A percentile compares a stretch with the other conserved stretches of the same genome.
Evolutionary conservation across 2,113 vertebrate species (phyloP).

Genomic region (Saccopteryx bilineata): DNA sequence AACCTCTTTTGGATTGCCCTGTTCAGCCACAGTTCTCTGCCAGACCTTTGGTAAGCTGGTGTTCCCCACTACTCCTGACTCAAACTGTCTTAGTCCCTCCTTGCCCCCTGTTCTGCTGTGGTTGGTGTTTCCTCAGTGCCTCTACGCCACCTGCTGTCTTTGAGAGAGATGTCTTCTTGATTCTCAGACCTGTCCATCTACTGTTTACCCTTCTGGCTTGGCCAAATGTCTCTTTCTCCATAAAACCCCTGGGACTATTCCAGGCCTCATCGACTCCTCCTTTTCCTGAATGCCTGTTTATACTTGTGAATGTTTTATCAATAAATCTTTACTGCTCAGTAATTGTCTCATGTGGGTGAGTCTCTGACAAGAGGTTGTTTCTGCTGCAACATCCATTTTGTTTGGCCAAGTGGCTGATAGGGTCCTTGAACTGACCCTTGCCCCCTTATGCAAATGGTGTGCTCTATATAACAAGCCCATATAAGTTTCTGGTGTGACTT

Average conservation of each 20-base stretch:
- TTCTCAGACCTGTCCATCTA: neutral
- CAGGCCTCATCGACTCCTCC: neutral
- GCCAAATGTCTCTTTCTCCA: neutral
- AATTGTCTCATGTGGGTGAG: neutral
- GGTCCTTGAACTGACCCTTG: neutral
- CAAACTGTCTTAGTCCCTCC: too few relatives aligned
- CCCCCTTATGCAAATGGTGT: neutral
- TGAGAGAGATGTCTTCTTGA: neutral
- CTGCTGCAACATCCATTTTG: neutral
- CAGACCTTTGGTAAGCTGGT: neutral
- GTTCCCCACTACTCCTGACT: too few relatives aligned
- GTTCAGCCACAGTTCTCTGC: neutral
- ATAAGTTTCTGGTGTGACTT: neutral
- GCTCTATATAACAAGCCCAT: neutral
- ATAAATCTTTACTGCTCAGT: neutral
- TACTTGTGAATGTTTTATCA: neutral
- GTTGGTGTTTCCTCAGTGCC: neutral
- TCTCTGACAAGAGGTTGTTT: neutral
- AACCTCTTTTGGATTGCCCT: neutral
- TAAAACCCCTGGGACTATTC: neutral
- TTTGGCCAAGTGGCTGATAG: too few relatives aligned
- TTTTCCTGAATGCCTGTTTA: neutral
- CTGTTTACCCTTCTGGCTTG: neutral
- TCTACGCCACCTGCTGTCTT: neutral
- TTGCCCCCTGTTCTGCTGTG: fast-evolving